Evolutionary conservation across 2,888 invertebrate genomes (phyloP).

Genomic region (Amblyjoppa proteus): DNA sequence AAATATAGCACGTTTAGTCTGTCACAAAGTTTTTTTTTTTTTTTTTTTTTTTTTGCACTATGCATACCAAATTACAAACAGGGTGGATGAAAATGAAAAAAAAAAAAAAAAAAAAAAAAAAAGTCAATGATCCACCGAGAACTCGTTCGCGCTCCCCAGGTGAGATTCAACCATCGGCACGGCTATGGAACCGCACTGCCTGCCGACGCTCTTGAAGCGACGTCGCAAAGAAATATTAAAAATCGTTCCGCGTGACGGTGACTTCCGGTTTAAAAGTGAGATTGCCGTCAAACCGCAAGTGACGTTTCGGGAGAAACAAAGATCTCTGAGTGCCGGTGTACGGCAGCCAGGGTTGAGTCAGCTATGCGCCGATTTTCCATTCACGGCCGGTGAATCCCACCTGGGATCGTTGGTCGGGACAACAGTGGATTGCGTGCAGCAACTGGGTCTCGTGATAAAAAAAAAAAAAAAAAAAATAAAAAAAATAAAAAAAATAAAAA

Average conservation of each 20-base stretch:
- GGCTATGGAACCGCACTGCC: no score
- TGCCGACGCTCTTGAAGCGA: background rate
- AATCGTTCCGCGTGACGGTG: no score
- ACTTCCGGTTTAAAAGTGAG: no score
- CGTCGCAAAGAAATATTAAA: no score
- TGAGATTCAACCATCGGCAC: no score
- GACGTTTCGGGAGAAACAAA: no score
- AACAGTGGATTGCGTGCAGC: constrained; percentile 3
- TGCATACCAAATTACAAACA: constrained; percentile 35
- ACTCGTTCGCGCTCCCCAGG: no score
- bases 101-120: background rate
- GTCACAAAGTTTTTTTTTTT: no score
- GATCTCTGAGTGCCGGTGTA: no score
- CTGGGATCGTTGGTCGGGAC: background rate
- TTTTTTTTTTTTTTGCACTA: constrained; percentile 15
- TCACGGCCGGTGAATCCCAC: no score
- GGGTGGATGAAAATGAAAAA: constrained; percentile 13
- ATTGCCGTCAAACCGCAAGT: no score
- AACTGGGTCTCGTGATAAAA: background rate
- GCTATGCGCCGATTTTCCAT: background rate
- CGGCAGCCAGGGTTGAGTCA: background rate
- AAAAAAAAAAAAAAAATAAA: background rate
- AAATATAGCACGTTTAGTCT: constrained; percentile 2
- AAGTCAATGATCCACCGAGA: no score
- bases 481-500: background rate